Conservation (phyloP, 2,888 invertebrate genomes). For the Malacosoma neustria region DNA sequence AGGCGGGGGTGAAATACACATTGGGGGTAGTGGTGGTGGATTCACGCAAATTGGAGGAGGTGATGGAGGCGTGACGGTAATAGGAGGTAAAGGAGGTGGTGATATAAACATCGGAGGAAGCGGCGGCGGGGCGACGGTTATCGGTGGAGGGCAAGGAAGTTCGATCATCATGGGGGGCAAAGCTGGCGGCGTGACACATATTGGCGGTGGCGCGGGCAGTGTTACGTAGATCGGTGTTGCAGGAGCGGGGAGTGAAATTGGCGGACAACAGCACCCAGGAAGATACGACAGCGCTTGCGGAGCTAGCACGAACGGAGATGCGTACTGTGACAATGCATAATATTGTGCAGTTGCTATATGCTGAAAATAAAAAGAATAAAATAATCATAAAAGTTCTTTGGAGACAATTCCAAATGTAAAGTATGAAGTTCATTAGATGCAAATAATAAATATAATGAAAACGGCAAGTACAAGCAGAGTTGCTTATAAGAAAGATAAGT, state of each 20-base stretch:
- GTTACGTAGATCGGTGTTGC: constrained; percentile 42
- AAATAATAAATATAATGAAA: constrained; percentile 2
- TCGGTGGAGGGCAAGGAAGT: constrained; percentile 37
- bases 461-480: too few species aligned
- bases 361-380: constrained; percentile 31
- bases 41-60: constrained; percentile 43
- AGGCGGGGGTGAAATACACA: constrained; percentile 40
- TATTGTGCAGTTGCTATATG: constrained; percentile 40
- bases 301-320: constrained; percentile 6
- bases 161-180: constrained; percentile 38
- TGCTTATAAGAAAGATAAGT: too few species aligned
- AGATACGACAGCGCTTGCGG: constrained; percentile 5
- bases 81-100: constrained; percentile 38
- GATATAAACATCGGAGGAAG: constrained; percentile 33
- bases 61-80: constrained; percentile 38
- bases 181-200: constrained; percentile 35
- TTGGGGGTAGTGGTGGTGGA: constrained; percentile 44
- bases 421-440: too few species aligned
- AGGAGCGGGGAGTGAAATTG: constrained; percentile 25
- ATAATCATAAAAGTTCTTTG: too few species aligned
- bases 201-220: constrained; percentile 41
- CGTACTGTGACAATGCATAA: constrained; percentile 28
- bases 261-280: constrained; percentile 18
- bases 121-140: constrained; percentile 38
- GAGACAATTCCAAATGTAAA: too few species aligned